Evolutionary conservation across 2,888 invertebrate genomes (phyloP).

Genomic region (Catotricha subobsoleta): DNA sequence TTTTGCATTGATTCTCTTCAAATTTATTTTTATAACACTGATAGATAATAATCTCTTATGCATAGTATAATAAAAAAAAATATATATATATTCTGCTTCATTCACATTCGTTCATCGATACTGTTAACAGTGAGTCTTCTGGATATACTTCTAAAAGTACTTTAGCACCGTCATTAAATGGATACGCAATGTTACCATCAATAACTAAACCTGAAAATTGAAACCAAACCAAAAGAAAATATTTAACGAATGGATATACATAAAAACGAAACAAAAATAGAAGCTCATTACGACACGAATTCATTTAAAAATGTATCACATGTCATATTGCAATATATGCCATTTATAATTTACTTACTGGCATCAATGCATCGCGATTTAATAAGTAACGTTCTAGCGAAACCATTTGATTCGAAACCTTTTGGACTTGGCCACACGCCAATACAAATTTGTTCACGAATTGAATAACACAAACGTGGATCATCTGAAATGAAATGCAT

Average conservation of each 20-base stretch:
- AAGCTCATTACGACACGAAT: neutral
- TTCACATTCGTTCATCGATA: conserved; percentile 25
- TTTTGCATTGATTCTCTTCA: too few species aligned
- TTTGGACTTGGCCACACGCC: conserved; percentile 71
- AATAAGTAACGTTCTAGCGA: conserved; percentile 54
- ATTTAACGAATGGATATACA: neutral
- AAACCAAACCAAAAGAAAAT: neutral
- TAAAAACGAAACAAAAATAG: neutral
- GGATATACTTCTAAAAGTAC: conserved; percentile 68
- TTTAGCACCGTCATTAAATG: conserved; percentile 85
- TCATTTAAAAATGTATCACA: neutral
- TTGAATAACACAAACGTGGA: conserved; percentile 66
- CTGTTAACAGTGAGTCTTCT: conserved; percentile 74
- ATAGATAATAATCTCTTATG: too few species aligned
- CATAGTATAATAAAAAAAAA: too few species aligned
- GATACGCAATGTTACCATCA: conserved; percentile 85
- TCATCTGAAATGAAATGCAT: conserved; percentile 38
- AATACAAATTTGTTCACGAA: conserved; percentile 83
- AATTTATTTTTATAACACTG: too few species aligned
- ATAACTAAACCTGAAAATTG: conserved; percentile 55
- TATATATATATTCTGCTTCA: too few species aligned
- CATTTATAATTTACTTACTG: conserved; percentile 22
- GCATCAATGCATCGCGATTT: conserved; percentile 83
- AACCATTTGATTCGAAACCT: conserved; percentile 54
- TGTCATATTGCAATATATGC: neutral